Base-by-base conservation (phyloP, 2,113 vertebrate genomes). In the Cyanoramphus novaezelandiae region DNA sequence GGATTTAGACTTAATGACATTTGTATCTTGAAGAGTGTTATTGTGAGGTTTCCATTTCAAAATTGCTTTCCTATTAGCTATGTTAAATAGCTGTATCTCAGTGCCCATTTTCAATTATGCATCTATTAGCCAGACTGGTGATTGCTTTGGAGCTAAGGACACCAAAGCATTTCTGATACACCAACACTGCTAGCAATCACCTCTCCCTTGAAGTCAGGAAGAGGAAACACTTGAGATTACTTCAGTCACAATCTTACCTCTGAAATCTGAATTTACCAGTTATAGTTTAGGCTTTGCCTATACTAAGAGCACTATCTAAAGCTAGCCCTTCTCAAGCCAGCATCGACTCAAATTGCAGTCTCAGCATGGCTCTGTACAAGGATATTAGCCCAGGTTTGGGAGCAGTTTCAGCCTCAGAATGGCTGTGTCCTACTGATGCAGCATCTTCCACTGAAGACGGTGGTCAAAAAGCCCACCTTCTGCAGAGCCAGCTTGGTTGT, bases 161-260 rank as follows among this genome's bases (percentile, higher is more conserved):
- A 72, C 20, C 21, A 15, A n/a, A 35, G 59, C 71, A 49, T 23
- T 33, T 29, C 77, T 74, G 55, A 37, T 8, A 4, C 17, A 17
- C 27, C 3, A 0, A 6, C 49, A 33, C 31, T 2, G 6, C 10
- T 19, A 39, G 20, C 52, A 49, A 25, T 21, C 24, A 4, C 49
- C 43, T 37, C 8, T 11, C 15, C 53, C 19, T 24, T 16, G 25
- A 74, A 85, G 23, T 8, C 53, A 77, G 49, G 28, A 63, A 71
- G 2, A n/a, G 9, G 29, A 64, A 79, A 60, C 31, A 6, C 14
- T 17, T n/a, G 11, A 60, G 46, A 68, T 35, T 12, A 17, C 12
- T 71, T 84, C 77, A 68, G 31, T 10, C 82, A 28, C 44, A 31
- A 16, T 9, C 21, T 67, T n/a, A 21, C 6, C 71, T 24, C 63